These are phyloP conservation scores for Neostethus bicornis DNA, from an alignment of 2,797 vertebrate species.

Conservation along the genomic window DNA sequence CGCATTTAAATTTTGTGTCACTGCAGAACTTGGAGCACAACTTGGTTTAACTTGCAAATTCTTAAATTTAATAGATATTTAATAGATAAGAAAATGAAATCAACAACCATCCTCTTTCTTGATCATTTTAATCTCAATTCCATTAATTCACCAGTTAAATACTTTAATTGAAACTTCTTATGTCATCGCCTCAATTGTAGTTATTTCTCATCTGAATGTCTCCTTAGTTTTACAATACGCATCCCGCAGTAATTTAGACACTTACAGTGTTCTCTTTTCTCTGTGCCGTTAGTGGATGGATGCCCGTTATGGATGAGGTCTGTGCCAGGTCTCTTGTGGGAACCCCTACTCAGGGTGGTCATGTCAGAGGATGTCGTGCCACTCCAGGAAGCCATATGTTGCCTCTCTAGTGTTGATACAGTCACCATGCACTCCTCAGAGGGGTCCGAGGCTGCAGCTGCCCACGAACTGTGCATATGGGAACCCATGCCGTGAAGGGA, in stretches of 20 bases:
- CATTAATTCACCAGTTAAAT: background rate
- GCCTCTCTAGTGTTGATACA: conserved; percentile 79
- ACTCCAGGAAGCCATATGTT: conserved; percentile 80
- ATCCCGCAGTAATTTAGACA: conserved; percentile 36
- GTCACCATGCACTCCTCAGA: conserved; percentile 82
- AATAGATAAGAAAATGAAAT: no score
- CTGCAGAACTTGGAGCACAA: no score
- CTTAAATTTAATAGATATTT: no score
- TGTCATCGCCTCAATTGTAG: background rate
- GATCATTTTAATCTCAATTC: background rate
- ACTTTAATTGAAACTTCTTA: background rate
- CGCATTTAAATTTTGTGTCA: no score
- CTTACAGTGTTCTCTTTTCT: conserved; percentile 95
- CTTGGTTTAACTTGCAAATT: no score
- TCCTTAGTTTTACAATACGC: background rate
- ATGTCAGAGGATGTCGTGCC: conserved; percentile 85
- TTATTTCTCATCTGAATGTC: background rate
- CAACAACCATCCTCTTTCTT: no score
- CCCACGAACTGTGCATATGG: conserved; percentile 78
- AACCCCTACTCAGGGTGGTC: conserved; percentile 79
- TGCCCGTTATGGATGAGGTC: conserved; percentile 87
- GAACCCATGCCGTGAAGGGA: conserved; percentile 69
- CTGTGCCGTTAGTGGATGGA: conserved; percentile 87
- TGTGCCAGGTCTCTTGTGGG: conserved; percentile 86
- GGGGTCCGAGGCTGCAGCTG: conserved; percentile 66